Evolutionary conservation across 2,888 invertebrate species (phyloP).

Genomic region (Anarsia innoxiella): DNA sequence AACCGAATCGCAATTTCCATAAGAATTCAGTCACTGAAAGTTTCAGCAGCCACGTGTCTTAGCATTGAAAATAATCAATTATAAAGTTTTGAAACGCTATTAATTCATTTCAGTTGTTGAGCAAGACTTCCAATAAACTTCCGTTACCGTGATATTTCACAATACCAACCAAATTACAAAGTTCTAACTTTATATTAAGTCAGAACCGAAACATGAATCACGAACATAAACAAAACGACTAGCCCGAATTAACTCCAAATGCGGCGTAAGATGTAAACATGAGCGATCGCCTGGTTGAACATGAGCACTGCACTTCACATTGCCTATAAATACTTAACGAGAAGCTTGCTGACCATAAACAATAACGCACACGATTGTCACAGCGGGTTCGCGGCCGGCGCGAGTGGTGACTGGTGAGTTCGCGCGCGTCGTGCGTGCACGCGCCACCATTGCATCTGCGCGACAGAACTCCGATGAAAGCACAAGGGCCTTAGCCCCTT

Average conservation of each 20-base stretch:
- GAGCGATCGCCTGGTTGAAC: constrained; percentile 44
- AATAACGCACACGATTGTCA: constrained; percentile 57
- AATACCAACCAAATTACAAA: no score
- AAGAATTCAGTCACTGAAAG: no score
- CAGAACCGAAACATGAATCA: constrained; percentile 44
- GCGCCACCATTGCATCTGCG: constrained; percentile 61
- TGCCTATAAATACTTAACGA: constrained; percentile 46
- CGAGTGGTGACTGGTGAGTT: constrained; percentile 10
- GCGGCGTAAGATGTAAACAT: constrained; percentile 56
- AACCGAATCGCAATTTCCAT: no score
- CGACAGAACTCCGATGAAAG: constrained; percentile 60
- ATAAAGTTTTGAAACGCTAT: no score
- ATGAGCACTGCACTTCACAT: constrained; percentile 40
- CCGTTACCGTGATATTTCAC: no score
- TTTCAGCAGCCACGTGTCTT: no score
- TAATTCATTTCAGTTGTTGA: no score
- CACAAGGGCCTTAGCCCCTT: constrained; percentile 67
- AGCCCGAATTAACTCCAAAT: constrained; percentile 50
- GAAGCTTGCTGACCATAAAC: constrained; percentile 55
- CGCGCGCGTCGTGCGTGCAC: constrained; percentile 48
- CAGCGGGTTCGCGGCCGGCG: constrained; percentile 34
- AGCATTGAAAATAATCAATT: no score
- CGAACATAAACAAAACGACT: constrained; percentile 54
- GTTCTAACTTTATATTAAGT: constrained; percentile 47
- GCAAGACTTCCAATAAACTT: no score